Percentiles rank a stretch among this genome's conserved stretches.
phyloP scores from a whole-genome alignment of 2,113 vertebrate genomes.

The Pipra filicauda region DNA sequence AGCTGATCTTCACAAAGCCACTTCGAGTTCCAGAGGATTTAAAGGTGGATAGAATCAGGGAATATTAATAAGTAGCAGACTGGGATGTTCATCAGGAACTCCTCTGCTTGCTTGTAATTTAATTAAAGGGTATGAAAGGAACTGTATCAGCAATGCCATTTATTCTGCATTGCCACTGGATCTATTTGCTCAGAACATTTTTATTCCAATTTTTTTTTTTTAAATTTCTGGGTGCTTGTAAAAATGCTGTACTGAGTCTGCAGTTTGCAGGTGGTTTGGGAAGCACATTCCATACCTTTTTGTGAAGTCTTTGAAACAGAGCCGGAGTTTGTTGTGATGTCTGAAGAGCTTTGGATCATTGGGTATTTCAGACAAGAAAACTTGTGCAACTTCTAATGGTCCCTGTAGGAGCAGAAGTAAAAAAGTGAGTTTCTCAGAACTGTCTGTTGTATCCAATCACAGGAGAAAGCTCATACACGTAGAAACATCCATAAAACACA shows the following conservation, averaged over 20 bases:
- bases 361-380: constrained; percentile 97
- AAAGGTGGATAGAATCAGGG: not conserved
- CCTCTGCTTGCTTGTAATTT: not conserved
- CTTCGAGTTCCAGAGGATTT: not conserved
- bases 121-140: not conserved
- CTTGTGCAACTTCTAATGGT: constrained; percentile 96
- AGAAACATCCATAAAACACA: not conserved
- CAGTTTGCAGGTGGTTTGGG: not conserved
- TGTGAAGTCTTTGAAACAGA: constrained; percentile 99
- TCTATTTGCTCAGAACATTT: not conserved
- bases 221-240: not conserved
- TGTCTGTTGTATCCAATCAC: not conserved
- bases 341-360: constrained; percentile 96
- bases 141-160: not conserved
- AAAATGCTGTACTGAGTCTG: not conserved
- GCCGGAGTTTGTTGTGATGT: constrained; percentile 96
- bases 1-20: not conserved
- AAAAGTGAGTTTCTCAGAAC: not conserved
- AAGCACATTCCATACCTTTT: constrained; percentile 83
- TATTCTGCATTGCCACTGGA: not conserved
- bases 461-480: not conserved
- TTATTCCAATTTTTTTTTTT: not conserved
- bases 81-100: not conserved
- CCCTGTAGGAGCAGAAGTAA: constrained; percentile 77
- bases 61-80: not conserved